phyloP scores from a whole-genome alignment of 2,113 vertebrate genomes.

The Eidolon helvum region DNA sequence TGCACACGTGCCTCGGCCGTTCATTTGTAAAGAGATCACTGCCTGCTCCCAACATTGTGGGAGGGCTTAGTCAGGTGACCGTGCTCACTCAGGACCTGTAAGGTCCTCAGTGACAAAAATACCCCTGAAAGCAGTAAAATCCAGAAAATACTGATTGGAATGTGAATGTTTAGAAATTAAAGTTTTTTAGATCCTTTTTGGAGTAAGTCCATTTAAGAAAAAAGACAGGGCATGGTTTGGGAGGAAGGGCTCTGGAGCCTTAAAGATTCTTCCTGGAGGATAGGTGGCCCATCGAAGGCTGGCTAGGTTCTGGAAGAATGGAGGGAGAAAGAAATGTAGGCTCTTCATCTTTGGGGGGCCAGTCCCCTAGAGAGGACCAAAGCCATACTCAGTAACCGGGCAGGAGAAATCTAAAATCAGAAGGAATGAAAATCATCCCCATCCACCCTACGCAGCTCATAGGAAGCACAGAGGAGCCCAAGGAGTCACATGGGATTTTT shows the following conservation, averaged over 20 bases:
- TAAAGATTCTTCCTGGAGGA: not conserved
- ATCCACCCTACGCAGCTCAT: fast-evolving
- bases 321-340: not conserved
- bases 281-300: not conserved
- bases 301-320: not conserved
- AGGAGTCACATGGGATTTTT: not conserved
- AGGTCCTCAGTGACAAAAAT: not conserved
- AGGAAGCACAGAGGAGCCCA: not conserved
- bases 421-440: not conserved
- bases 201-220: not conserved
- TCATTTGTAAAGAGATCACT: not conserved
- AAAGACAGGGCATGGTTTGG: not conserved
- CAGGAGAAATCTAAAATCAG: not conserved
- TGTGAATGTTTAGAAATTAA: not conserved
- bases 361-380: not conserved
- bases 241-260: not conserved
- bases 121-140: not conserved
- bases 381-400: not conserved
- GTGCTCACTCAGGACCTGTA: not conserved
- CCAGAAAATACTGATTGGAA: not conserved
- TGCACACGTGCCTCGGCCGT: fast-evolving
- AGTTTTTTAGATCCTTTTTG: not conserved
- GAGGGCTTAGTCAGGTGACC: not conserved
- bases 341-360: not conserved
- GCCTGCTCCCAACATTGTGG: fast-evolving